phyloP scores from a whole-genome alignment of 2,113 vertebrate genomes.

The Gorsachius goisagi region DNA sequence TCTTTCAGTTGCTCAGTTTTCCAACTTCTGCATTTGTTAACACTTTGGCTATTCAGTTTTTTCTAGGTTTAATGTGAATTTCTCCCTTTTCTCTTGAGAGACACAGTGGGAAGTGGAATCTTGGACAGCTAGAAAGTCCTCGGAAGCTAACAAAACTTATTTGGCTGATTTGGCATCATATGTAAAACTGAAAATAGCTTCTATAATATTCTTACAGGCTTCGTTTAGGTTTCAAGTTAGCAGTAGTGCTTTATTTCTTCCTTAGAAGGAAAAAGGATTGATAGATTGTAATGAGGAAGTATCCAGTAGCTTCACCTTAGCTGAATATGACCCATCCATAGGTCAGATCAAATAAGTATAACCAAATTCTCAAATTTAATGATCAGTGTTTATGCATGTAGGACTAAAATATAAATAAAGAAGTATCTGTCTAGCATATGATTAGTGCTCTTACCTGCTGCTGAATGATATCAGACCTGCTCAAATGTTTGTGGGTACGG shows the following conservation, averaged over 20 bases:
- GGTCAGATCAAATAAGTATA: background rate
- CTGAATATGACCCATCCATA: background rate
- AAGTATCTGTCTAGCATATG: background rate
- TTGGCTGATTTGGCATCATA: background rate
- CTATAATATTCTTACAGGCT: background rate
- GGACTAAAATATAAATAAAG: background rate
- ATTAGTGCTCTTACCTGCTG: background rate
- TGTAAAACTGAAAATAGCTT: background rate
- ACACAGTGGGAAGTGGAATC: background rate
- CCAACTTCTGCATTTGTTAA: background rate
- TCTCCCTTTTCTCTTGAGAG: background rate
- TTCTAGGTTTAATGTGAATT: background rate
- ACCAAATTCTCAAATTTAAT: background rate
- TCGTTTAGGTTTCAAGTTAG: background rate
- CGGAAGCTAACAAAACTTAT: background rate
- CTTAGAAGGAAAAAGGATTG: background rate
- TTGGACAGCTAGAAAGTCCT: background rate
- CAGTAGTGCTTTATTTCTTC: background rate
- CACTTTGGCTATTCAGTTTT: background rate
- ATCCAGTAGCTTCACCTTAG: background rate
- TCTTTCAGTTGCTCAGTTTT: background rate
- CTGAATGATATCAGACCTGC: background rate
- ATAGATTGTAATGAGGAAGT: background rate
- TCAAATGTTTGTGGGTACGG: background rate
- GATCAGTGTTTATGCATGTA: background rate